Percentiles rank a stretch among this genome's conserved stretches.
phyloP scores from a whole-genome alignment of 30 jellyfish, hydroid and myxozoan genomes.

The Morbakka virulenta region DNA sequence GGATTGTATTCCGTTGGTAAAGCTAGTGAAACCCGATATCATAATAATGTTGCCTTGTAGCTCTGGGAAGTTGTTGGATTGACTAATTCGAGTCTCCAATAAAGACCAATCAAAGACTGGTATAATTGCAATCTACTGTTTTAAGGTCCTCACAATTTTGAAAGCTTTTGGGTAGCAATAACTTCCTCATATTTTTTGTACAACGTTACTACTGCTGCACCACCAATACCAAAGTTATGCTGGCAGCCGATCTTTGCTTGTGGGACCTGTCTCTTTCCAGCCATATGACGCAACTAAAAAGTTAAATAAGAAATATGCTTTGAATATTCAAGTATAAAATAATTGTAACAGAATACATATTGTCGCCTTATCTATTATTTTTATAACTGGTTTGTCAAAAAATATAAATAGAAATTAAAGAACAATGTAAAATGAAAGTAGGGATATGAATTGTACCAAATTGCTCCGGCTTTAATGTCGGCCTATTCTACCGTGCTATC shows the following conservation, averaged over 20 bases:
- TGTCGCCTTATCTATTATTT: too few relatives aligned
- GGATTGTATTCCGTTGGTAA: too few relatives aligned
- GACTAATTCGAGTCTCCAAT: too few relatives aligned
- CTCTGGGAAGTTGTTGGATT: too few relatives aligned
- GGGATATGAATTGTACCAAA: too few relatives aligned
- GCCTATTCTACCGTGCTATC: too few relatives aligned
- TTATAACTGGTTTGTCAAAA: neutral
- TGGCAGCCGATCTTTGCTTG: constrained; percentile 91
- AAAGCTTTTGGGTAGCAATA: neutral
- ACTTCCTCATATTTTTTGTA: constrained; percentile 30
- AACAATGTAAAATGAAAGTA: too few relatives aligned
- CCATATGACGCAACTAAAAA: constrained; percentile 75
- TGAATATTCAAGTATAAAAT: neutral
- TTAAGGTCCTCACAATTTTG: neutral
- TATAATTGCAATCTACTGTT: too few relatives aligned
- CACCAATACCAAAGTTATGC: constrained; percentile 97
- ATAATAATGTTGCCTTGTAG: too few relatives aligned
- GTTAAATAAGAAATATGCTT: neutral
- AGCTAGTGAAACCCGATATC: too few relatives aligned
- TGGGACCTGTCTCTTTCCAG: constrained; percentile 91
- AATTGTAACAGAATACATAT: neutral
- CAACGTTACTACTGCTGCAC: constrained; percentile 97
- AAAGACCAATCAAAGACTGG: too few relatives aligned
- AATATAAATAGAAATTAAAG: neutral
- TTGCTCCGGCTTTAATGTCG: too few relatives aligned